Evolutionary conservation across 2,797 vertebrate species (phyloP).

Genomic region (Trichosurus vulpecula): DNA sequence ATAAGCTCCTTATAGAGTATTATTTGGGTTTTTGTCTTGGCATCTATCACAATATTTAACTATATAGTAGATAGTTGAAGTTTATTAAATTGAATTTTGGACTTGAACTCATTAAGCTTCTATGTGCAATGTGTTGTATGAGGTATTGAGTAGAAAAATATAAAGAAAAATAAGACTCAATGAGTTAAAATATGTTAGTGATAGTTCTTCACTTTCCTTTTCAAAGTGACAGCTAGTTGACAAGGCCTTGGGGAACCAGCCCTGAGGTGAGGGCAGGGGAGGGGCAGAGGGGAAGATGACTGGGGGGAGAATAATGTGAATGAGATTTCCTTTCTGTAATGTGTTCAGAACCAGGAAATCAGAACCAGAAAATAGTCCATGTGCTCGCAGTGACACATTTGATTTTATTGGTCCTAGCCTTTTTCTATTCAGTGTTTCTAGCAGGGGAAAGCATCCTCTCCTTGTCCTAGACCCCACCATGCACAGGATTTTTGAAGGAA

Average conservation of each 20-base stretch:
- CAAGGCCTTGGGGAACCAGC: not conserved
- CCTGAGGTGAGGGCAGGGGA: too few species aligned
- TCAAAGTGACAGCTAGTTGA: not conserved
- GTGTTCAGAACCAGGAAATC: not conserved
- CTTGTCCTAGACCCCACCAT: not conserved
- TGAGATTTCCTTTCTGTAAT: not conserved
- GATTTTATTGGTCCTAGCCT: not conserved
- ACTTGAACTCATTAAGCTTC: not conserved
- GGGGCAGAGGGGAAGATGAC: not conserved
- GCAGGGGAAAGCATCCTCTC: not conserved
- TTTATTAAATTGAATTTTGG: not conserved
- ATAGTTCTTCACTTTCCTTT: not conserved
- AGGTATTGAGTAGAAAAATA: not conserved
- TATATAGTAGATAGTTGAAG: not conserved
- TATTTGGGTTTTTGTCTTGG: not conserved
- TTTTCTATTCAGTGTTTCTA: not conserved
- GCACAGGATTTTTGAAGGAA: not conserved
- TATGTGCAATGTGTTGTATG: not conserved
- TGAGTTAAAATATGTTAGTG: not conserved
- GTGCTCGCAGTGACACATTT: not conserved
- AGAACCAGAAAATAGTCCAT: not conserved
- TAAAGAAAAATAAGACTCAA: not conserved
- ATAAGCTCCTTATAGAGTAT: not conserved
- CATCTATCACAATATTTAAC: not conserved
- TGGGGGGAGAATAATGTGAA: not conserved